Evolutionary conservation across 2,797 vertebrate species (phyloP).

Genomic region (Nasua narica): DNA sequence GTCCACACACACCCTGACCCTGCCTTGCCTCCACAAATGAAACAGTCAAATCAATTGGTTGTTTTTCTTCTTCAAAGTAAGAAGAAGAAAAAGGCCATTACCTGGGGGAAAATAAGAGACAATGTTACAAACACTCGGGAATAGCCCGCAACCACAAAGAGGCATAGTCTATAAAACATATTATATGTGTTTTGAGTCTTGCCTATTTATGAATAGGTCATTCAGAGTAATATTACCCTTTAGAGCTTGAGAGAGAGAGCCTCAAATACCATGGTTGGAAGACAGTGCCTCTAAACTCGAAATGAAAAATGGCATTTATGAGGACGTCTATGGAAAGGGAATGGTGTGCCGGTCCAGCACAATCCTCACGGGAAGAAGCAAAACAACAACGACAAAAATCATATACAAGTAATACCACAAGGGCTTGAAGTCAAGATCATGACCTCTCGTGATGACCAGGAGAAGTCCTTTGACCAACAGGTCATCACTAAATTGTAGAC

Average conservation of each 20-base stretch:
- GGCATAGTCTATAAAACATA: background rate
- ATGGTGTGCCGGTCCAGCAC: background rate
- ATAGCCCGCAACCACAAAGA: background rate
- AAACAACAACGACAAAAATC: background rate
- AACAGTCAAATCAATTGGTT: background rate
- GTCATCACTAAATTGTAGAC: background rate
- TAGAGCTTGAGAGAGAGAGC: background rate
- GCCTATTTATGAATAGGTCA: background rate
- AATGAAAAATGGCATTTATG: background rate
- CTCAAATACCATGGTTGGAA: background rate
- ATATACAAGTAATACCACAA: background rate
- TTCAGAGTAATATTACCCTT: background rate
- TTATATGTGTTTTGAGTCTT: background rate
- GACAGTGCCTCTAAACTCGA: background rate
- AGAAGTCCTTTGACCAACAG: background rate
- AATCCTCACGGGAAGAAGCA: background rate
- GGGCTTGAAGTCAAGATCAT: background rate
- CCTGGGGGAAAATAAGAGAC: background rate
- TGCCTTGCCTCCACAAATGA: background rate
- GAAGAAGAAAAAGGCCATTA: background rate
- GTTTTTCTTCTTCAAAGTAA: background rate
- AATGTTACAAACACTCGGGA: background rate
- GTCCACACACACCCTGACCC: background rate
- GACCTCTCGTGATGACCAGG: background rate
- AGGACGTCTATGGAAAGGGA: background rate